These are phyloP conservation scores for Poeciliopsis retropinna DNA, from an alignment of 2,113 vertebrate species.

Conservation along the genomic window DNA sequence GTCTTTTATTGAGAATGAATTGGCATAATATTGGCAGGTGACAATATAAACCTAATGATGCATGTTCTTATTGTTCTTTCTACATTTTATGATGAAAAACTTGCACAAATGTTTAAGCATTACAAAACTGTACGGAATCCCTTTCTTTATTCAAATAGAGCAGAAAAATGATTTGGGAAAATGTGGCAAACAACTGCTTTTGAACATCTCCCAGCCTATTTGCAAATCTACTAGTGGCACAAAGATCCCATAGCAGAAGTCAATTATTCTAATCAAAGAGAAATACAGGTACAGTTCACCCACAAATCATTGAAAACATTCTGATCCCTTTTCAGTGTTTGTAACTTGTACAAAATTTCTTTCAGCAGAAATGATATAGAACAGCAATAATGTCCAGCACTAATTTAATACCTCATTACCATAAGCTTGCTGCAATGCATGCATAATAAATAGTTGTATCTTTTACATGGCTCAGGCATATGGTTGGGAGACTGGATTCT, in stretches of 20 bases:
- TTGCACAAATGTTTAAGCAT: background rate
- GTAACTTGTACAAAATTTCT: constrained; percentile 75
- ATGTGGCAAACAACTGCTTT: constrained; percentile 20
- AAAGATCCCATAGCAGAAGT: constrained; percentile 24
- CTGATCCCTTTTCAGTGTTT: constrained; percentile 65
- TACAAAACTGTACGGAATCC: background rate
- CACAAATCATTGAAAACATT: constrained; percentile 37
- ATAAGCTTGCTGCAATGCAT: constrained; percentile 84
- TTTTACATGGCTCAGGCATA: constrained; percentile 81
- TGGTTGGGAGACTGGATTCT: constrained; percentile 79
- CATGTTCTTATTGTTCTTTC: background rate
- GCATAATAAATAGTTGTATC: constrained; percentile 87
- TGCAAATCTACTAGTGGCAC: constrained; percentile 12
- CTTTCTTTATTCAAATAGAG: background rate
- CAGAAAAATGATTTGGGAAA: background rate
- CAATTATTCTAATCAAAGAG: constrained; percentile 34
- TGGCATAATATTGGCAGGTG: too few species aligned
- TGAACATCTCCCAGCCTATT: constrained; percentile 32
- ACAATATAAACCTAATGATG: too few species aligned
- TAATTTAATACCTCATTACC: constrained; percentile 87
- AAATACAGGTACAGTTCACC: background rate
- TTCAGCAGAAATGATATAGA: constrained; percentile 78
- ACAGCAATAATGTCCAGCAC: constrained; percentile 84
- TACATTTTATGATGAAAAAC: background rate
- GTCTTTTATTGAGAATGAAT: too few species aligned